phyloP scores from a whole-genome alignment of 2,888 invertebrate genomes.

The Ornithoptera priamus region DNA sequence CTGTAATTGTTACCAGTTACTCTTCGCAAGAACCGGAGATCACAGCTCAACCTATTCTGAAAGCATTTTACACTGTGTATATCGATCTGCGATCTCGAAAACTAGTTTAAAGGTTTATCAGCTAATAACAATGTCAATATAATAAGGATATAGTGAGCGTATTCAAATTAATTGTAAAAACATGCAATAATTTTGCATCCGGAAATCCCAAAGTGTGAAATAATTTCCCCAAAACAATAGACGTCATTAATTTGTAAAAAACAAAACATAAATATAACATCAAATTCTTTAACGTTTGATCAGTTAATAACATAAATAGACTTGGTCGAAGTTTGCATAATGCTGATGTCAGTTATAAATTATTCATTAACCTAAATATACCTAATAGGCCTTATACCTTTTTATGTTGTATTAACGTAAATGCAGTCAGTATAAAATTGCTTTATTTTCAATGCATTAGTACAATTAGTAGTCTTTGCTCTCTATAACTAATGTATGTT shows the following conservation, averaged over 20 bases:
- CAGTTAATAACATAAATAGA: background rate
- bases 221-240: background rate
- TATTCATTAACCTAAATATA: constrained; percentile 4
- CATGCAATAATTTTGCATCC: no score
- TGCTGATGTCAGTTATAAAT: background rate
- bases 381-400: background rate
- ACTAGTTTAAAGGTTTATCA: no score
- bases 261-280: background rate
- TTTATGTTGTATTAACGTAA: background rate
- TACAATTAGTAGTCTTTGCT: constrained; percentile 16
- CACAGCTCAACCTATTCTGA: no score
- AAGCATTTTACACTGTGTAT: no score
- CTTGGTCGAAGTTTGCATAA: background rate
- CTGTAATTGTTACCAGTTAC: no score
- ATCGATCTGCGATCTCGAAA: no score
- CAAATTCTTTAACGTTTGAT: background rate
- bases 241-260: background rate
- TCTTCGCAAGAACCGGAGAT: no score
- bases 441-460: constrained; percentile 20
- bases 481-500: constrained; percentile 23
- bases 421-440: constrained; percentile 9
- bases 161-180: no score
- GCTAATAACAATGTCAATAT: no score
- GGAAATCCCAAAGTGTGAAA: no score
- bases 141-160: no score